Base-by-base conservation (phyloP, 2,113 vertebrate species). In the Pterophyllum scalare region DNA sequence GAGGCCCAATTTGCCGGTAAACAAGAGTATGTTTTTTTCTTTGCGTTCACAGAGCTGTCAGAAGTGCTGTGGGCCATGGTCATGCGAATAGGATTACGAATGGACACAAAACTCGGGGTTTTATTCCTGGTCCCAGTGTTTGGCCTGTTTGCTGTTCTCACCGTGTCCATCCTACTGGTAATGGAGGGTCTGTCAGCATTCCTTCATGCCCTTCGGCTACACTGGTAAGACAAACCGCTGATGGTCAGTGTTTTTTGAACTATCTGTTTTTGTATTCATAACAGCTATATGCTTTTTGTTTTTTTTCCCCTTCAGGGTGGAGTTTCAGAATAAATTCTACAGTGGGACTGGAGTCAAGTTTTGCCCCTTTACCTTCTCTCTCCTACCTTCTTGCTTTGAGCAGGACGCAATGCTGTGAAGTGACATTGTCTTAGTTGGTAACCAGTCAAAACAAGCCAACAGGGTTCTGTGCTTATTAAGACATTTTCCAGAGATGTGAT, bases 141-240 rank as follows among this genome's bases (percentile, higher is more conserved):
- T 6, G 93, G 97, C 1, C 88, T 97, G 58, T 99, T 99, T 89
- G 96, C 96, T 2, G 93, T 97, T 38, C 88, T 99, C 64, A 99
- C 98, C 0, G 91, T 99, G 82, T 96, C 95, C 88, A 99, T 99
- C 95, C 97, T 99, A 26, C 88, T 99, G 84, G 77, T 99, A 79
- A 99, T 99, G 98, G 98, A 99, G 91, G 98, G 98, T 2, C 96
- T 99, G n/a, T 99, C 98, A 75, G 98, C 98, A 3, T 99, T 99
- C 88, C 97, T 99, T 40, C 98, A 99, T 4, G 98, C 98, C 6
- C 95, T 99, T 80, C 96, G 98, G 54, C 96, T 99, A 84, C 98
- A 99, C 89, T 99, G 98, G 98, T 99, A 89, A 84, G 95, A 92
- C 6, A 9, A 22, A 54, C 46, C 7, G 15, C 10, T 24, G 74